Conservation (phyloP, 2,113 vertebrate genomes). For the Neogale vison region DNA sequence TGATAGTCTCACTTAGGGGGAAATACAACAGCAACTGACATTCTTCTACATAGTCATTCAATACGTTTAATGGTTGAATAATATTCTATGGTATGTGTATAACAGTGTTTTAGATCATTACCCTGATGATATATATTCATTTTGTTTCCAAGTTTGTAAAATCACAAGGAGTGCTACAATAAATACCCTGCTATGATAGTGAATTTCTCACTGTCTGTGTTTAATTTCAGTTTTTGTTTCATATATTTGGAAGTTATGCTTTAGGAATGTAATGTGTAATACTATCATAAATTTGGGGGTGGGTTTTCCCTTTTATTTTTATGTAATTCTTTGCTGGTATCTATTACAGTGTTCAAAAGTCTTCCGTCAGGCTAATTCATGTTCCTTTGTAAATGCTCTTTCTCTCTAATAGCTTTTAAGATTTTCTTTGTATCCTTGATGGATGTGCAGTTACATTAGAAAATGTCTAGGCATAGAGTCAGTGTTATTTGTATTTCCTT, state of each 20-base stretch:
- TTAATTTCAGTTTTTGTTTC: not conserved
- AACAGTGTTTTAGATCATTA: not conserved
- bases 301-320: not conserved
- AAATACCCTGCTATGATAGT: not conserved
- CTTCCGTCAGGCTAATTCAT: not conserved
- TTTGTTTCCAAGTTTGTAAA: not conserved
- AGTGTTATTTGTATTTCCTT: not conserved
- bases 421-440: not conserved
- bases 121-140: not conserved
- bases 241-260: not conserved
- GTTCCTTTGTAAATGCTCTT: not conserved
- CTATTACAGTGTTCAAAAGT: not conserved
- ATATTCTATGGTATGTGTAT: not conserved
- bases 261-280: not conserved
- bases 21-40: not conserved
- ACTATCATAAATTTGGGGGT: not conserved
- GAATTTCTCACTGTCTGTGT: not conserved
- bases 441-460: not conserved
- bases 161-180: not conserved
- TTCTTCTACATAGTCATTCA: not conserved
- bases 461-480: not conserved
- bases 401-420: not conserved
- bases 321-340: not conserved
- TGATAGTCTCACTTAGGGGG: not conserved
- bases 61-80: not conserved